Base-by-base conservation (phyloP, 1,140 invertebrate genomes). In the Nylanderia fulva region DNA sequence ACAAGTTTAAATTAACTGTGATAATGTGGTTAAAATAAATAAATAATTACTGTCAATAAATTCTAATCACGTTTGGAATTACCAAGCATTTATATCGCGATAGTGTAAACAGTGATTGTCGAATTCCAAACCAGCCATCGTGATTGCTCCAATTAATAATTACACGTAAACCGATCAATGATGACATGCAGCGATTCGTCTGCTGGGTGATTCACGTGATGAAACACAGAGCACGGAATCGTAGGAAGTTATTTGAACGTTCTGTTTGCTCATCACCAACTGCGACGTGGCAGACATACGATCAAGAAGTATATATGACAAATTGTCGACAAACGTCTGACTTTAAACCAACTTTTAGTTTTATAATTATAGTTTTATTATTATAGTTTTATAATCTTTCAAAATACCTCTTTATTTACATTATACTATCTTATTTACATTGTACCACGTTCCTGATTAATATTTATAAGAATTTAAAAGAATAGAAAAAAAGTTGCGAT, bases 251-350 rank as follows among this genome's bases (percentile, higher is more conserved):
- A 69, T 69, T 69, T 18, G 15, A 69, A 69, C 66, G 45, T 52
- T 71, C 45, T 52, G 68, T 71, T 71, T 71, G 45, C 68, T 71
- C 33, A 52, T 71, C 27, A 13, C 33, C 15, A 69, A 52, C 66
- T 52, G 45, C 45, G 45, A 29, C 27, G 68, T 29, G 45, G 68
- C 42, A 29, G 15, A 48, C 42, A 69, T 29, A 33, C 42, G 45
- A 71, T 48, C 15, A 27, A 27, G 36, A 45, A 39, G 21, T 1
- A 52, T 48, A n/a, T 71, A 7, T 48, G 68, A 52, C 45, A 71
- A 71, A 71, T 52, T 15, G 18, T 33, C 29, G 29, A 33, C 29
- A 33, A 33, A 33, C 29, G 29, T 71, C 15, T 48, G 45, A 18
- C 27, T n/a, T n/a, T n/a, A n/a, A n/a, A n/a, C n/a, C n/a, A n/a